phyloP scores from a whole-genome alignment of 2,113 vertebrate genomes.

The Chaenocephalus aceratus region DNA sequence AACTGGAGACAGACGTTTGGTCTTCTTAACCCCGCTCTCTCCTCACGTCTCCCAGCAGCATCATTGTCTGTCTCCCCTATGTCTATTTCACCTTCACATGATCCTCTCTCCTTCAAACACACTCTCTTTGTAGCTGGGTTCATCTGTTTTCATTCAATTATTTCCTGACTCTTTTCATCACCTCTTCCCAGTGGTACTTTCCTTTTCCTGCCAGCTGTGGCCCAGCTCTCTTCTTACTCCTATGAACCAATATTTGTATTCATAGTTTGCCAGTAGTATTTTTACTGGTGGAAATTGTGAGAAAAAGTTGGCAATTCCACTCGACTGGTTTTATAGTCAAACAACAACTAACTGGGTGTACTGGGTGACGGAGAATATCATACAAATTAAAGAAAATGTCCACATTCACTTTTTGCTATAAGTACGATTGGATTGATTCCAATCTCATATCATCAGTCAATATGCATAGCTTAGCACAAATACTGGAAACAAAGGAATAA shows the following conservation, averaged over 20 bases:
- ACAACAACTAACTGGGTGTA: background rate
- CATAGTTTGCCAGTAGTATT: background rate
- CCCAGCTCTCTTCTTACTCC: constrained; percentile 1
- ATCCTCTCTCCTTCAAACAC: constrained; percentile 40
- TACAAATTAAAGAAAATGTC: too few relatives aligned
- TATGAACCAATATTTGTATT: background rate
- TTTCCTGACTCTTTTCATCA: constrained; percentile 56
- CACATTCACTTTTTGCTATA: too few relatives aligned
- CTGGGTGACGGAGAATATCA: too few relatives aligned
- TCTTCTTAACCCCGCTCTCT: constrained; percentile 28
- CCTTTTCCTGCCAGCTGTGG: constrained; percentile 32
- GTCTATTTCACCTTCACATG: constrained; percentile 38
- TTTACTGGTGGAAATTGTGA: background rate
- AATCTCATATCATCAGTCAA: too few relatives aligned
- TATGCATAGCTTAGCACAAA: too few relatives aligned
- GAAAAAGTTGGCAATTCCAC: background rate
- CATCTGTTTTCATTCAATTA: constrained; percentile 53
- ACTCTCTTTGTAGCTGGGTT: constrained; percentile 38
- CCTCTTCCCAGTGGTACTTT: constrained; percentile 39
- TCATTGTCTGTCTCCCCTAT: constrained; percentile 26
- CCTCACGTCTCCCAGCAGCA: constrained; percentile 15
- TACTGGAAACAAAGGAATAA: too few relatives aligned
- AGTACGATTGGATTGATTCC: too few relatives aligned
- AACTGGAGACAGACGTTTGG: constrained; percentile 31
- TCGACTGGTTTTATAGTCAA: background rate